Percentiles rank a stretch among this genome's conserved stretches.
Evolutionary conservation across 2,113 vertebrate genomes (phyloP).

Genomic region (Neotoma lepida): DNA sequence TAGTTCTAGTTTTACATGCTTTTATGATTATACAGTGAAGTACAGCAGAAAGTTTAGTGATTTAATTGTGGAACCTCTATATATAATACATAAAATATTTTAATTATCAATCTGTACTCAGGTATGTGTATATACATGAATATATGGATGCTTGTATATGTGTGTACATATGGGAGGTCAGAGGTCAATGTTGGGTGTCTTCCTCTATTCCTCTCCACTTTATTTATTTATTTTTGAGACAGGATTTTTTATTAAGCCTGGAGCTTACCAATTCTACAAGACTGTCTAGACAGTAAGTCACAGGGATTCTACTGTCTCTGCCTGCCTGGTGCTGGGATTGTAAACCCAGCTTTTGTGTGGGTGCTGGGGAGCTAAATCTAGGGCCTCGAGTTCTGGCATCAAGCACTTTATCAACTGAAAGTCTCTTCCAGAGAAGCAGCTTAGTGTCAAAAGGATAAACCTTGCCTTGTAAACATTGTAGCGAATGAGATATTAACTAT

Average conservation of each 20-base stretch:
- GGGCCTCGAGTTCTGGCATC: not conserved
- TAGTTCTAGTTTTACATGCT: conserved; percentile 41
- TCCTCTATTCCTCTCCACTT: not conserved
- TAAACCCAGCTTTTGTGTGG: not conserved
- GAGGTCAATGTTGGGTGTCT: not conserved
- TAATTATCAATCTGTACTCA: not conserved
- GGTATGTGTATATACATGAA: not conserved
- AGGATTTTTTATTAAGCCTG: not conserved
- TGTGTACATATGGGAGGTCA: not conserved
- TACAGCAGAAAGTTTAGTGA: not conserved
- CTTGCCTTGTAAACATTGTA: not conserved
- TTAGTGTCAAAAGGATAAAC: not conserved
- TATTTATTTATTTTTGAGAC: not conserved
- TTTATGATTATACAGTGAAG: conserved; percentile 16
- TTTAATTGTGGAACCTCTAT: not conserved
- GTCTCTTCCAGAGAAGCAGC: not conserved
- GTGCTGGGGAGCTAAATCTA: not conserved
- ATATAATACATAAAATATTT: conserved; percentile 48
- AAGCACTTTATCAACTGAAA: not conserved
- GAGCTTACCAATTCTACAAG: not conserved
- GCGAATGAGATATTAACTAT: not conserved
- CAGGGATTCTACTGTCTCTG: not conserved
- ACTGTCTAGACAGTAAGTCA: not conserved
- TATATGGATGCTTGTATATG: not conserved
- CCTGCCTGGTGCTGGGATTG: not conserved